Percentiles rank a stretch among this genome's conserved stretches.
Evolutionary conservation across 2,797 vertebrate genomes (phyloP).

Genomic region (Falco concolor): DNA sequence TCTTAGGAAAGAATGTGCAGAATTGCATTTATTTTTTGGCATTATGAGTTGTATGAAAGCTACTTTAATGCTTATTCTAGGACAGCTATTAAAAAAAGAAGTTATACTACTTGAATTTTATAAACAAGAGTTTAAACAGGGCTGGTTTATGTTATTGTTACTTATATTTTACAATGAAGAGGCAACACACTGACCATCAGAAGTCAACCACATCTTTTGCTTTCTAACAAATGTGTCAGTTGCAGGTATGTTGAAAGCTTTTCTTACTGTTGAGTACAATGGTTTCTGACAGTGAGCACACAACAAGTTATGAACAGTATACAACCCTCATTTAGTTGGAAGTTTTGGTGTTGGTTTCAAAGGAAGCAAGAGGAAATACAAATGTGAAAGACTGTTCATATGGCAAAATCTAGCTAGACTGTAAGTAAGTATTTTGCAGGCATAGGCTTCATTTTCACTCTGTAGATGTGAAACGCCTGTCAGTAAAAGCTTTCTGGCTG

Average conservation of each 20-base stretch:
- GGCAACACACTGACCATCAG: conserved; percentile 10
- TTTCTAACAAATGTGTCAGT: not conserved
- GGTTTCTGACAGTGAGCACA: not conserved
- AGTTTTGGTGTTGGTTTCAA: not conserved
- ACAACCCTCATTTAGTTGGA: not conserved
- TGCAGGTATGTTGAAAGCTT: conserved; percentile 18
- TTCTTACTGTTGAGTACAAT: not conserved
- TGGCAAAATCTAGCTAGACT: not conserved
- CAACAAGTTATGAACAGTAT: not conserved
- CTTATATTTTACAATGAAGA: conserved; percentile 55
- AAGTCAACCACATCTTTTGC: not conserved
- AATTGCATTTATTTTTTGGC: conserved; percentile 73
- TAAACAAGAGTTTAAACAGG: conserved; percentile 66
- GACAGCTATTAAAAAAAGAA: conserved; percentile 58
- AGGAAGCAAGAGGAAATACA: not conserved
- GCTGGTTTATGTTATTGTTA: conserved; percentile 70
- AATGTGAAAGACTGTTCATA: not conserved
- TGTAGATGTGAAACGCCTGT: not conserved
- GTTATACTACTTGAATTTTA: conserved; percentile 70
- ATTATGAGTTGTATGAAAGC: conserved; percentile 62
- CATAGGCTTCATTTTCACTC: not conserved
- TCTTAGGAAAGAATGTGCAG: conserved; percentile 74
- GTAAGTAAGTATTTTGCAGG: not conserved
- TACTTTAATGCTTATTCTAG: conserved; percentile 67
- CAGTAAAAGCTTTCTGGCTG: not conserved